Evolutionary conservation across 1,140 invertebrate genomes (phyloP), one percentile per base, ranked within the genome.

Genomic region (Drosophila littoralis): DNA sequence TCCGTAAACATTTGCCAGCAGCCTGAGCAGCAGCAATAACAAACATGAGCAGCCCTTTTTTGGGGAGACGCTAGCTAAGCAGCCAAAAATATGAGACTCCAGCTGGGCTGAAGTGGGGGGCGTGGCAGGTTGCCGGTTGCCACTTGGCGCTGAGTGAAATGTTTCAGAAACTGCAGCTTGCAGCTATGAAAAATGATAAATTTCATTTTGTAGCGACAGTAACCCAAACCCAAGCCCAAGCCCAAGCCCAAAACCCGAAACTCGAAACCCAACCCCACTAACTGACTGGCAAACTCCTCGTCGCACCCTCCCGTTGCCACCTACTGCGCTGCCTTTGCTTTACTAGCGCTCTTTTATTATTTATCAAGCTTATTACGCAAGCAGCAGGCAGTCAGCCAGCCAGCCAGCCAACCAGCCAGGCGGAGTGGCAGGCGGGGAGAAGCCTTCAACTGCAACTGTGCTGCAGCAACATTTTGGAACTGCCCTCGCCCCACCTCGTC

Each of bases 151-250:
- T 88, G 84, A 88, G 84, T 88, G 84, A 88, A 88, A 88, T 82
- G 84, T 88, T 89, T 88, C 84, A 88, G 82, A 88, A 88, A 88
- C 80, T 88, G 84, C 84, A 88, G 84, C 84, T 84, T 86, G 82
- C 82, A 85, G 78, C 82, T 66, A 89, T 88, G 84, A 88, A 88
- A 88, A 88, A 88, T 88, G 84, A 88, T 88, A 83, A 88, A 89
- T 88, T 88, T 88, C 77, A 72, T 61, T 80, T 79, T 80, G 84
- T 71, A 77, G 80, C 63, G 65, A 65, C 68, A 76, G 68, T 76
- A 70, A 70, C 57, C 57, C 59, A 48, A 28, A 36, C 35, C 63
- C 55, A 7, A 2, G 1, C 40, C 40, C n/a, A 7, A 2, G 1
- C 40, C 40, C n/a, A 38, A 33, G 12, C 2, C 22, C 22, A 3